Evolutionary conservation across 2,797 vertebrate species (phyloP).

Genomic region (Rhinatrema bivittatum): DNA sequence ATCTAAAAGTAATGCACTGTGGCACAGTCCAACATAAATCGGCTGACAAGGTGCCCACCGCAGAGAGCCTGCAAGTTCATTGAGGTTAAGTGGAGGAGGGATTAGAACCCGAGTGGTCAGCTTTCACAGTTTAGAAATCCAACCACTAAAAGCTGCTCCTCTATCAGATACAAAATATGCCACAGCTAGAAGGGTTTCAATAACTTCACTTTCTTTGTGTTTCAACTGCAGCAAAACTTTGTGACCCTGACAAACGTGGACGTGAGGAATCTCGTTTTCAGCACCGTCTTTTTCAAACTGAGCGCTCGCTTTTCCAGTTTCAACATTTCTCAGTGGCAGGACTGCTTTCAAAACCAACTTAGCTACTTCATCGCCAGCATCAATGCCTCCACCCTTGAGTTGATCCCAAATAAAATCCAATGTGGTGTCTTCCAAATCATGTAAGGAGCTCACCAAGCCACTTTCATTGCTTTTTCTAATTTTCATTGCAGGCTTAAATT

Average conservation of each 20-base stretch:
- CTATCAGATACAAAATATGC: too few relatives aligned
- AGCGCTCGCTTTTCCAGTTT: not conserved
- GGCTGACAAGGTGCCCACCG: too few relatives aligned
- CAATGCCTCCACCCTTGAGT: conserved; percentile 6
- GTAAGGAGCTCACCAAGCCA: not conserved
- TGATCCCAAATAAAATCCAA: conserved; percentile 6
- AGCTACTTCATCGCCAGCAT: conserved; percentile 18
- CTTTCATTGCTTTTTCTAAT: not conserved
- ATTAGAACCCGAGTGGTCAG: too few relatives aligned
- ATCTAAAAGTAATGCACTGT: too few relatives aligned
- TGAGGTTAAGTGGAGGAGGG: too few relatives aligned
- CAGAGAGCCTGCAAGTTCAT: too few relatives aligned
- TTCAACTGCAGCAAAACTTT: conserved; percentile 5
- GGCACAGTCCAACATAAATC: too few relatives aligned
- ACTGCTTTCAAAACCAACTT: conserved; percentile 9
- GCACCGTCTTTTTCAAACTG: not conserved
- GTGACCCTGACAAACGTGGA: not conserved
- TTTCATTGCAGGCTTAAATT: accelerated
- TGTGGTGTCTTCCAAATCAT: conserved; percentile 16
- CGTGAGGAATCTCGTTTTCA: not conserved
- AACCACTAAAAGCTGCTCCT: too few relatives aligned
- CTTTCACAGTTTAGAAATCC: too few relatives aligned
- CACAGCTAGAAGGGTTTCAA: too few relatives aligned
- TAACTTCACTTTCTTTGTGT: too few relatives aligned
- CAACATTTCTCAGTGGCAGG: not conserved